Conservation (phyloP, 1,140 invertebrate species). For the Ceratina australensis region DNA sequence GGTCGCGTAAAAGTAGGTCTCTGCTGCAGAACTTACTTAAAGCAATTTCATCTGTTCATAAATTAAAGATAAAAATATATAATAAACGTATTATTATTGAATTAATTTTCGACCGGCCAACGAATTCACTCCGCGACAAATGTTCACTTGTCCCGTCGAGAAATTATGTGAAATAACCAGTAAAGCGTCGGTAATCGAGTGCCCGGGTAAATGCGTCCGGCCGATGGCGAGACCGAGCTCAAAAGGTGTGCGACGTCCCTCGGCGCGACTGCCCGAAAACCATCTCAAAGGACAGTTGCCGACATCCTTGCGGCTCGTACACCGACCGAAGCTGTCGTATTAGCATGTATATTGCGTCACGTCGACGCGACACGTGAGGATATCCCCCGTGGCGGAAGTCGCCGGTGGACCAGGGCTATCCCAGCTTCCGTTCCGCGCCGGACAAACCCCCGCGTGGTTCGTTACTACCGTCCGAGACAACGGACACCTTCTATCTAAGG, state of each 20-base stretch:
- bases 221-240: not conserved
- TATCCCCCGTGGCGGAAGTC: slow-evolving; percentile 49
- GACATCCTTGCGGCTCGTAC: slow-evolving; percentile 47
- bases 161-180: slow-evolving; percentile 18
- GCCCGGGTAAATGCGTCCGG: not conserved
- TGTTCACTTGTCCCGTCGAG: too few species aligned
- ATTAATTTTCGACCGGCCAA: too few species aligned
- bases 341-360: slow-evolving; percentile 71
- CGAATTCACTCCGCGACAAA: not conserved
- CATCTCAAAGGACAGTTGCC: slow-evolving; percentile 47
- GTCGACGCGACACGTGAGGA: slow-evolving; percentile 58
- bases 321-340: slow-evolving; percentile 57
- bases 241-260: slow-evolving; percentile 32
- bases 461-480: not conserved
- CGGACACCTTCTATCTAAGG: not conserved
- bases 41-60: too few species aligned
- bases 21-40: not conserved
- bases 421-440: slow-evolving; percentile 35
- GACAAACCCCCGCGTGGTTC: not conserved
- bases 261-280: slow-evolving; percentile 7
- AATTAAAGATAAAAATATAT: too few species aligned
- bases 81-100: too few species aligned
- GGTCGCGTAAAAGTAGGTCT: not conserved
- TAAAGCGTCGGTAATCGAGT: slow-evolving; percentile 16
- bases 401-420: slow-evolving; percentile 14